Evolutionary conservation across 2,113 vertebrate genomes (phyloP), one percentile per base, ranked within the genome.

Genomic region (Psettodes erumei): DNA sequence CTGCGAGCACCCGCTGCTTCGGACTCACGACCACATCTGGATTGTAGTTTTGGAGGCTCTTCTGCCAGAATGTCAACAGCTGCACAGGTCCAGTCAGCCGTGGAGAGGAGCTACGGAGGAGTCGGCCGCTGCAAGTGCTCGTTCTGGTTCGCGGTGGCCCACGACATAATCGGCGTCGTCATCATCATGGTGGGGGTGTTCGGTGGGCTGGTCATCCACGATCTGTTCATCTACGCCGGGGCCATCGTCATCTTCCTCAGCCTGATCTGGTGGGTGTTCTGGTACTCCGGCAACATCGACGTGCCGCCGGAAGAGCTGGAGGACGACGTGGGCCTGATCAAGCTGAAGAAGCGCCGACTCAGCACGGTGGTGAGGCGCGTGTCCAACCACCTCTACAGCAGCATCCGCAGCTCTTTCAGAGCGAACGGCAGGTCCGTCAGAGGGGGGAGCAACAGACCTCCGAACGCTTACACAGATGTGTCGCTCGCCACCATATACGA

Each of bases 251-350:
- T 97, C 87, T 96, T 99, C 90, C 78, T 98, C 82, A 97, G 96
- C 88, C 93, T 98, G 42, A 91, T 98, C 72, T 97, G 96, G 96
- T 98, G 97, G 97, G 90, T 98, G 69, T 97, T 96, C 92, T 99
- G 97, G 97, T 97, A 95, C 92, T 92, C 94, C 0, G 96, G 96
- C 60, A 99, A 98, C 93, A 93, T 98, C 35, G 96, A 97, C 28
- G 94, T 96, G 71, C 93, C 94, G 0, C 88, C 80, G 0, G 94
- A 94, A 23, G 94, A 96, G 77, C 64, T 96, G 87, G 78, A 87
- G 55, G 93, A 93, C 32, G 93, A 93, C 82, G 90, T 95, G 77
- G 93, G 90, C 13, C 8, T 88, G 71, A 47, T 55, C 2, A 90
- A 86, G 61, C 55, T 21, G 66, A 91, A 70, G 81, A 79, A 82